Conservation (phyloP, 2,113 vertebrate genomes). For the Pseudorasbora parva region DNA sequence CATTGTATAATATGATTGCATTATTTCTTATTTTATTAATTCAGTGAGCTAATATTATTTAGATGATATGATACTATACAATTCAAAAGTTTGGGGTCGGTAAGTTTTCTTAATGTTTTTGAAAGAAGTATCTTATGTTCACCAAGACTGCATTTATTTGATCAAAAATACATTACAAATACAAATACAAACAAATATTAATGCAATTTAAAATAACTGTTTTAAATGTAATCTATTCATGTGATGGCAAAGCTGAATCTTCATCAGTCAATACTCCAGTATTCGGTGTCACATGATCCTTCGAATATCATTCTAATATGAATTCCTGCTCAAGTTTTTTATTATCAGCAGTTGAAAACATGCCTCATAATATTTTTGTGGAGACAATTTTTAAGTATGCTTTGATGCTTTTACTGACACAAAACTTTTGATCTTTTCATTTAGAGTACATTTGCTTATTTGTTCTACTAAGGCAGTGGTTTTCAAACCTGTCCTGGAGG, state of each 20-base stretch:
- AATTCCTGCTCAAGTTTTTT: not conserved
- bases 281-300: not conserved
- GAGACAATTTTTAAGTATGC: not conserved
- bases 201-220: not conserved
- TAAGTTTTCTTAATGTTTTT: not conserved
- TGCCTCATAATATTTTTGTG: not conserved
- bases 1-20: not conserved
- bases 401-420: not conserved
- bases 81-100: not conserved
- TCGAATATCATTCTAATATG: not conserved
- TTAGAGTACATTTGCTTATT: no score
- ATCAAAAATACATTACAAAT: not conserved
- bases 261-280: not conserved
- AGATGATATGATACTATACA: not conserved
- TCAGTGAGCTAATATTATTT: not conserved
- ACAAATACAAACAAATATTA: not conserved
- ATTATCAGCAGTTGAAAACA: not conserved
- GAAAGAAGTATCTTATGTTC: not conserved
- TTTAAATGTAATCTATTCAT: not conserved
- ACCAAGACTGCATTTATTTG: not conserved
- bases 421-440: not conserved
- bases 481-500: no score
- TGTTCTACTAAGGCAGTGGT: no score
- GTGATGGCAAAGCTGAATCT: not conserved
- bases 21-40: not conserved